These are phyloP conservation scores for Andricus quercusramuli DNA, from an alignment of 2,888 invertebrate species.

Conservation along the genomic window DNA sequence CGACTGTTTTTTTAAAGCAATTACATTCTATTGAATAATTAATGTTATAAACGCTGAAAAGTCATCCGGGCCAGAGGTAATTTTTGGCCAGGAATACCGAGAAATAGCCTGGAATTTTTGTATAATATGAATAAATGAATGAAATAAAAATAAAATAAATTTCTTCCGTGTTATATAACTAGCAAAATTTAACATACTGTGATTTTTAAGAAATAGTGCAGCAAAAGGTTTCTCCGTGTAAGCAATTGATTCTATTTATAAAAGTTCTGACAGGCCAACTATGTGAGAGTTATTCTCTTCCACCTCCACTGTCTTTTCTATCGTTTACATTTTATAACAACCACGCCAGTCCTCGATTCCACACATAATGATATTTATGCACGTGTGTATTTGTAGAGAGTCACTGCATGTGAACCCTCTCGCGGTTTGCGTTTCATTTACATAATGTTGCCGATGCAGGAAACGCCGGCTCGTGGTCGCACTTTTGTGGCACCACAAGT, in stretches of 20 bases:
- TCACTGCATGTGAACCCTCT: constrained; percentile 48
- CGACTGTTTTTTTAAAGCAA: too few relatives aligned
- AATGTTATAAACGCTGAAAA: too few relatives aligned
- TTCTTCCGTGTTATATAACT: too few relatives aligned
- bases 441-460: constrained; percentile 60
- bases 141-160: too few relatives aligned
- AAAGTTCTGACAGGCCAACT: background rate
- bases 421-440: constrained; percentile 61
- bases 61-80: too few relatives aligned
- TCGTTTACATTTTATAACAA: constrained; percentile 17
- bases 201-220: too few relatives aligned
- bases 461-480: constrained; percentile 47
- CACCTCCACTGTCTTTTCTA: constrained; percentile 29
- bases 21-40: rapidly evolving
- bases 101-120: too few relatives aligned
- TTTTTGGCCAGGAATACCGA: too few relatives aligned
- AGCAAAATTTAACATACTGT: too few relatives aligned
- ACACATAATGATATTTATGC: constrained; percentile 36
- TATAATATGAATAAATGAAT: too few relatives aligned
- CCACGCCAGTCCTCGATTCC: constrained; percentile 11
- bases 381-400: constrained; percentile 35
- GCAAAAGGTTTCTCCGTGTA: too few relatives aligned
- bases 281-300: constrained; percentile 17
- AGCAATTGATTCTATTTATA: constrained; percentile 32
- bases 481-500: constrained; percentile 42